These are phyloP conservation scores for Microcebus griseorufus DNA, from an alignment of 2,113 vertebrate genomes.

Conservation along the genomic window DNA sequence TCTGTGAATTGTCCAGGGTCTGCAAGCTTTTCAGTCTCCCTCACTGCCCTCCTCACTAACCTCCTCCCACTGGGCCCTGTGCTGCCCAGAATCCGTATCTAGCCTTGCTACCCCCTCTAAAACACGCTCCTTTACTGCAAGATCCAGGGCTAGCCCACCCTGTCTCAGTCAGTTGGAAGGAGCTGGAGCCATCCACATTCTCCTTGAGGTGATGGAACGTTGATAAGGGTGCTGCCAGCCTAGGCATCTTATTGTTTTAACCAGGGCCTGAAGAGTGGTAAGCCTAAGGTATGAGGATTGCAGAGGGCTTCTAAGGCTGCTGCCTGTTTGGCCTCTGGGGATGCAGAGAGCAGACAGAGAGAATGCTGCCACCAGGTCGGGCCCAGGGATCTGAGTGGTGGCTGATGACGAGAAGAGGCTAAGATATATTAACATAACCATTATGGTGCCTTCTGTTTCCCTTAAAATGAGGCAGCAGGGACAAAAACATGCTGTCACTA, in stretches of 20 bases:
- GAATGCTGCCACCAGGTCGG: neutral
- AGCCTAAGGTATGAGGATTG: neutral
- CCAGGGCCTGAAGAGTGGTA: neutral
- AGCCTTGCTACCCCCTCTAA: neutral
- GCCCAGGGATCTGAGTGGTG: neutral
- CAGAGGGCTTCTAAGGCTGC: neutral
- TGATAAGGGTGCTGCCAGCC: neutral
- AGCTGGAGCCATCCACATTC: neutral
- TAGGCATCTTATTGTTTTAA: neutral
- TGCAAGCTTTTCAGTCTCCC: neutral
- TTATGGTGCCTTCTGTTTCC: neutral
- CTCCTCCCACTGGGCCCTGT: neutral
- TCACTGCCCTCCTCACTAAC: neutral
- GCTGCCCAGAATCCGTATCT: neutral
- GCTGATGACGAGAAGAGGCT: neutral
- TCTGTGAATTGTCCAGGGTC: neutral
- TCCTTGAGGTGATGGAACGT: neutral
- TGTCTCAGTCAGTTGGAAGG: neutral
- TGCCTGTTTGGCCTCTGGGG: neutral
- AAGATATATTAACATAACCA: neutral
- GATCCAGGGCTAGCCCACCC: neutral
- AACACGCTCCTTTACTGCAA: neutral
- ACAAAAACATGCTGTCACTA: neutral
- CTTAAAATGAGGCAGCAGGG: neutral
- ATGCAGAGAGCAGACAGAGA: neutral